These are phyloP conservation scores for Apotomis capreana DNA, from an alignment of 2,888 invertebrate species.

Conservation along the genomic window DNA sequence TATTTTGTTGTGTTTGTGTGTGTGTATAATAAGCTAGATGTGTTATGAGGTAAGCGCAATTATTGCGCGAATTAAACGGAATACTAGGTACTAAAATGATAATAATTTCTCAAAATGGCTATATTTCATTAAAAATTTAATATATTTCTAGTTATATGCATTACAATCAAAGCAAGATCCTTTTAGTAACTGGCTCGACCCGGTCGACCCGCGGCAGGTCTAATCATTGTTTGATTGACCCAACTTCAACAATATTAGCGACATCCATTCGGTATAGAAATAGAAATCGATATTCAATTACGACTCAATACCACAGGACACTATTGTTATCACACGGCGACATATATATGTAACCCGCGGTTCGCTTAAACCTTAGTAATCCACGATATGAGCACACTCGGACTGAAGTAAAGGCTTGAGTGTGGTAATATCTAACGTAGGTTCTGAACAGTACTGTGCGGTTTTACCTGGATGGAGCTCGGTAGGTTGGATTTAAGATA, in stretches of 20 bases:
- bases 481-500: neutral
- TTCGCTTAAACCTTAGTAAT: conserved; percentile 18
- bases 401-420: neutral
- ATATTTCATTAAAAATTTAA: too few species aligned
- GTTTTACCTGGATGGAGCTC: conserved; percentile 1
- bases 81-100: too few species aligned
- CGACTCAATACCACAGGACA: conserved; percentile 24
- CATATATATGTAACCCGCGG: conserved; percentile 11
- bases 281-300: conserved; percentile 40
- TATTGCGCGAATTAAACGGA: too few species aligned
- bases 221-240: too few species aligned
- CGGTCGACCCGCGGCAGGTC: too few species aligned
- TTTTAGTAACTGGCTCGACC: too few species aligned
- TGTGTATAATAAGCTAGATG: too few species aligned
- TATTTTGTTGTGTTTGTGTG: too few species aligned
- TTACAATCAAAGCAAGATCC: too few species aligned
- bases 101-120: too few species aligned
- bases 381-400: conserved; percentile 2
- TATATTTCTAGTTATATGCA: neutral
- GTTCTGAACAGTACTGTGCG: neutral
- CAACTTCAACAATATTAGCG: neutral
- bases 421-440: conserved; percentile 6
- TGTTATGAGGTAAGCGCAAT: too few species aligned
- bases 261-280: conserved; percentile 20
- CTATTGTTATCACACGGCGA: conserved; percentile 29